Percentiles rank a stretch among this genome's conserved stretches.
Conservation (phyloP, 2,888 invertebrate species). For the Mesochorus sp. region DNA sequence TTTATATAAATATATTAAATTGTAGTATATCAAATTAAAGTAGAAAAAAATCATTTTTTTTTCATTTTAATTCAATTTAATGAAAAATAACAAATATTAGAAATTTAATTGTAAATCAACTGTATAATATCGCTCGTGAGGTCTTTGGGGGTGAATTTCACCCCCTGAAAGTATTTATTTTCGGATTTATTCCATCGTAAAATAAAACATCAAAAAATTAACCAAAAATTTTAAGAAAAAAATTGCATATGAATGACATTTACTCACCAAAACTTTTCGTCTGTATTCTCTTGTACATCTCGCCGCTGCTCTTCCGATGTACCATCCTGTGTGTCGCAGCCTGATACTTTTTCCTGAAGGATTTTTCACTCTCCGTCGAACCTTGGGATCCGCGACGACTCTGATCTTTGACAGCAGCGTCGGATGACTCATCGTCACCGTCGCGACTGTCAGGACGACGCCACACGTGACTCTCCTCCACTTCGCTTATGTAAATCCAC, state of each 20-base stretch:
- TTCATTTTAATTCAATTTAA: too few relatives aligned
- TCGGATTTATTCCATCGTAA: background rate
- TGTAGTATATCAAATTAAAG: too few relatives aligned
- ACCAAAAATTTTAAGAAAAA: too few relatives aligned
- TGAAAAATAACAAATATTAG: too few relatives aligned
- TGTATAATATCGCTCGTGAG: too few relatives aligned
- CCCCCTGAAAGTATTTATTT: too few relatives aligned
- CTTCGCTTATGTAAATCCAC: conserved; percentile 90
- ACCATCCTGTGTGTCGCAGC: conserved; percentile 94
- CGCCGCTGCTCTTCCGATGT: conserved; percentile 94
- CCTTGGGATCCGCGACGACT: conserved; percentile 82
- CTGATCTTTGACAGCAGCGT: conserved; percentile 73
- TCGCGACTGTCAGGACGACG: conserved; percentile 80
- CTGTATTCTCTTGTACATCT: conserved; percentile 93
- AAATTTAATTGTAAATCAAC: too few relatives aligned
- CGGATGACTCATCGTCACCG: conserved; percentile 77
- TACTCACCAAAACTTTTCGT: conserved; percentile 92
- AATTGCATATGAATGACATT: too few relatives aligned
- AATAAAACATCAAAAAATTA: background rate
- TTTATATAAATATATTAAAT: too few relatives aligned
- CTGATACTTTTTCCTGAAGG: conserved; percentile 93
- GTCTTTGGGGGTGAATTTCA: too few relatives aligned
- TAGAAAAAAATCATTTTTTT: too few relatives aligned
- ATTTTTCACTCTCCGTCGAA: conserved; percentile 92
- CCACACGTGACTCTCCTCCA: conserved; percentile 88